Evolutionary conservation across 2,797 vertebrate genomes (phyloP), one percentile per base, ranked within the genome.

Genomic region (Loris lydekkerianus): DNA sequence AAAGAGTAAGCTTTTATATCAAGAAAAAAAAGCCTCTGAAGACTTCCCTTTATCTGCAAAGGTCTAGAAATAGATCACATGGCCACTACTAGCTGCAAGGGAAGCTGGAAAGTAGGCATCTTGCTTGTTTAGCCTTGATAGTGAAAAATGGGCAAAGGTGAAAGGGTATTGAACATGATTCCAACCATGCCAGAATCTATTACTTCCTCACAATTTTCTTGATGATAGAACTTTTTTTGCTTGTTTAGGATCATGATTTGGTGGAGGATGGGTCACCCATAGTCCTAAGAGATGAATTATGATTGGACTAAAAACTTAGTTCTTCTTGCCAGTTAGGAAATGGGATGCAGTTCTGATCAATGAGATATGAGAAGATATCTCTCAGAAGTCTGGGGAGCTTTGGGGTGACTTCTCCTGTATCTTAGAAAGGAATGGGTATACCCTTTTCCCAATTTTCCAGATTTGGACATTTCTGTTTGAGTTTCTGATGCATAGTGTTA

Each of bases 391-490:
- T 61, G 61, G 29, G 65, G 58, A 76, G 34, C 37, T 60, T 63
- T 49, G 56, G 10, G 23, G 58, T 31, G 7, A 43, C 34, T 21
- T 21, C 17, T 37, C 20, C 2, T 49, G 4, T 40, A 31, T 49
- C n/a, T 89, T 73, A 46, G 61, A 31, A 43, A 43, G 10, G 23
- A 49, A n/a, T 11, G 5, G 3, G 21, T n/a, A 40, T 18, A 7
- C 20, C 20, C 1, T 65, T 13, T 46, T 53, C 43, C 7, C 6
- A 17, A 34, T 10, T 80, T 72, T 60, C 23, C 77, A 80, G 53
- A 84, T 77, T 60, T 86, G 69, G 73, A 81, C 10, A 75, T 37
- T 78, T 86, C 67, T 65, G 27, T 81, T 87, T 85, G 61, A 78
- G 34, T 40, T 73, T 81, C 53, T 82, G n/a, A 46, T 72, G 63